Base-by-base conservation (phyloP, 2,113 vertebrate genomes). In the Piaya cayana region DNA sequence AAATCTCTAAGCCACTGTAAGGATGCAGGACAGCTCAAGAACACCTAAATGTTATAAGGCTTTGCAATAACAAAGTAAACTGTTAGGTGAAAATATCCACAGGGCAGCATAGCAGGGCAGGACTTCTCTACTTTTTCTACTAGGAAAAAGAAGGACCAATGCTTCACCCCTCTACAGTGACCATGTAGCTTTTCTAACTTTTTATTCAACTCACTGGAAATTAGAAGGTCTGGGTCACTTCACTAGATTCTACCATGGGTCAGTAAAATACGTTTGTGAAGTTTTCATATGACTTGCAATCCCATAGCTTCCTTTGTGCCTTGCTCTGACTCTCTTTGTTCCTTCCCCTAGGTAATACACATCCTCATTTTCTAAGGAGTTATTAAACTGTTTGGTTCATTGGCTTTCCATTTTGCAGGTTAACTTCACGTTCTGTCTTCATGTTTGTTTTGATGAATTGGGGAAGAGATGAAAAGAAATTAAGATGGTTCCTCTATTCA, bases 151-250 rank as follows among this genome's bases (percentile, higher is more conserved):
- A n/a, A 0, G 1, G 25, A 69, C 19, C 21, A 36, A 16, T n/a
- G 50, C 21, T 75, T 85, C 62, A 30, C 19, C 58, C 47, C 68
- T 85, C n/a, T 86, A 43, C 30, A 55, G n/a, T 6, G 34, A 69
- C 37, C 8, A 23, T 5, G 8, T 1, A 36, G 17, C 17, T 77
- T 76, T 45, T 76, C 0, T 52, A 39, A 60, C 8, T 4, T 92
- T 91, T 71, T 42, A 60, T 64, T 23, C 15, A 69, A 29, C 37
- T 69, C 67, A 77, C 8, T n/a, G 34, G 34, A 83, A 92, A 83
- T 59, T 3, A 45, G 15, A 82, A 47, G 5, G 12, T 65, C 29
- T 27, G 23, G 8, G 25, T 42, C 0, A 0, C n/a, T 74, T 45
- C 37, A 74, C 12, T 22, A 52, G 34, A 79, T 82, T 70, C 22